These are phyloP conservation scores for Agonopterix alstromeriana DNA, from an alignment of 2,888 invertebrate genomes.

Conservation along the genomic window DNA sequence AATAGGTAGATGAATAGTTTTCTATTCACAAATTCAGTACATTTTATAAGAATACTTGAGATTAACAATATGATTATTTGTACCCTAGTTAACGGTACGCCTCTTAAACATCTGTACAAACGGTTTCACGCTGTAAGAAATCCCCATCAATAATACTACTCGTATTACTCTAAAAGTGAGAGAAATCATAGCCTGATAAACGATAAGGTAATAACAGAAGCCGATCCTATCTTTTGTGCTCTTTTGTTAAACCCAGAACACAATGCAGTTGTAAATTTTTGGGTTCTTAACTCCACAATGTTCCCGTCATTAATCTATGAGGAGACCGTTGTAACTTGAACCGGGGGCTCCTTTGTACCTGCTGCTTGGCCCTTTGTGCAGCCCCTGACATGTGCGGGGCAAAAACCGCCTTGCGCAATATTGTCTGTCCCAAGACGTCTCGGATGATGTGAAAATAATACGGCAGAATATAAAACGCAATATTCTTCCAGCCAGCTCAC, in stretches of 20 bases:
- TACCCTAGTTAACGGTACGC: conserved; percentile 60
- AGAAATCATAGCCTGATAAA: conserved; percentile 63
- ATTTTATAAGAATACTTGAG: conserved; percentile 29
- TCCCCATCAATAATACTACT: conserved; percentile 52
- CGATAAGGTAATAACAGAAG: conserved; percentile 74
- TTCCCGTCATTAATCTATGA: conserved; percentile 72
- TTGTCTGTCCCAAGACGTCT: conserved; percentile 50
- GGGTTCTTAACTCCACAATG: conserved; percentile 73
- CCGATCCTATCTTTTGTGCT: conserved; percentile 67
- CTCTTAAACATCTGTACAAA: conserved; percentile 63
- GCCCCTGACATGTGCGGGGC: conserved; percentile 65
- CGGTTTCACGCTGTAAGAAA: conserved; percentile 37
- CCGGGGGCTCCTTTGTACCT: conserved; percentile 68
- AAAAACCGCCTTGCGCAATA: conserved; percentile 71
- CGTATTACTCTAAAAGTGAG: conserved; percentile 67
- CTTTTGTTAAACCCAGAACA: conserved; percentile 53
- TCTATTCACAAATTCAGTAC: not conserved
- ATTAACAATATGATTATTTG: conserved; percentile 43
- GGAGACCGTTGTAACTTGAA: conserved; percentile 65
- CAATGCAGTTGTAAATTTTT: conserved; percentile 76
- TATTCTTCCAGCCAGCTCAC: conserved; percentile 28
- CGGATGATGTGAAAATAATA: conserved; percentile 63
- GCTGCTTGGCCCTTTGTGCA: conserved; percentile 57
- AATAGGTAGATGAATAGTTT: not conserved
- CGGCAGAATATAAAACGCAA: conserved; percentile 44